Conservation (phyloP, 2,113 vertebrate genomes). For the Dendrocopos noguchii region DNA sequence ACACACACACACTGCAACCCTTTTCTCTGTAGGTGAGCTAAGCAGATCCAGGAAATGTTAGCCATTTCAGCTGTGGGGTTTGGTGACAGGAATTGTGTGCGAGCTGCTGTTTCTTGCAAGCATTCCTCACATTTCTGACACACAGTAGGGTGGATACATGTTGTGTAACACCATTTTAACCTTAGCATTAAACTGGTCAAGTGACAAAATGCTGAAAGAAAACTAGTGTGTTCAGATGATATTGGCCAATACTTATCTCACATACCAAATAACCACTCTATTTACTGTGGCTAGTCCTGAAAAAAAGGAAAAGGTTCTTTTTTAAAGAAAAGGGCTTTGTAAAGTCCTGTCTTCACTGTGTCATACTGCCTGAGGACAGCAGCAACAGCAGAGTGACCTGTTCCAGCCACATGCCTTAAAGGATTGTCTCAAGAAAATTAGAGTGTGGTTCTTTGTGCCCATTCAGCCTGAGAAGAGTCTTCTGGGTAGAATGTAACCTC, state of each 20-base stretch:
- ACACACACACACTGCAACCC: constrained; percentile 13
- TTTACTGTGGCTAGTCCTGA: constrained; percentile 39
- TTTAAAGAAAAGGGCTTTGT: constrained; percentile 11
- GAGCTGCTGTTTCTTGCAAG: constrained; percentile 46
- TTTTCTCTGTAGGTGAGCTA: constrained; percentile 32
- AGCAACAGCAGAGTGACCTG: constrained; percentile 35
- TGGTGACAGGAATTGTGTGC: constrained; percentile 30
- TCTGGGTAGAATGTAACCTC: not conserved
- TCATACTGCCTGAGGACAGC: constrained; percentile 59
- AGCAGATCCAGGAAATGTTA: constrained; percentile 51
- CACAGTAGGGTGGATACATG: constrained; percentile 46
- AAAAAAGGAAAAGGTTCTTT: not conserved
- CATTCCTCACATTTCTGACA: constrained; percentile 66
- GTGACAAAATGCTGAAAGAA: constrained; percentile 66
- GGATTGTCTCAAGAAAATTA: constrained; percentile 58
- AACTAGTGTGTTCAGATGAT: constrained; percentile 51
- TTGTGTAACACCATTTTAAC: constrained; percentile 52
- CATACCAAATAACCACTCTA: constrained; percentile 62
- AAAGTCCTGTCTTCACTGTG: constrained; percentile 47
- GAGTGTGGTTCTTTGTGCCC: not conserved
- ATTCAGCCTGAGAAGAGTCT: not conserved
- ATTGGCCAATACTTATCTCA: constrained; percentile 62
- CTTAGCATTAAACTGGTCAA: constrained; percentile 66
- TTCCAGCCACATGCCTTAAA: constrained; percentile 53
- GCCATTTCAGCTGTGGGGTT: constrained; percentile 3